Evolutionary conservation across 2,113 vertebrate genomes (phyloP).

Genomic region (Phylloscopus whistleri): DNA sequence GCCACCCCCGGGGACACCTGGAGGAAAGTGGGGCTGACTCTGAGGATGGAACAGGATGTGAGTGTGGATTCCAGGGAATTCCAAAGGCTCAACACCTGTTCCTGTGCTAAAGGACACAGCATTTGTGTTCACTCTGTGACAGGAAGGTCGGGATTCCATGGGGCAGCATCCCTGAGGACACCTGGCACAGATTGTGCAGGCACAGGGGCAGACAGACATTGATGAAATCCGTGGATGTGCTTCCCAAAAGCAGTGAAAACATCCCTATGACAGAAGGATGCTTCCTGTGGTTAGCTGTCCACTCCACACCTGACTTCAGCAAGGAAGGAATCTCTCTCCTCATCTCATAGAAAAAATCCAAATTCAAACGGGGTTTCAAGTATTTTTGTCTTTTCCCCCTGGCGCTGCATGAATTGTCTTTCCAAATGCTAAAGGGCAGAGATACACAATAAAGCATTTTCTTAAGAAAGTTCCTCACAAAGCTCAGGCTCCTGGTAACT

Average conservation of each 20-base stretch:
- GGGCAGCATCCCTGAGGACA: not conserved
- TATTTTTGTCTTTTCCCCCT: not conserved
- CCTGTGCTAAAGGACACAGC: not conserved
- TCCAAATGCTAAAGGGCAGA: not conserved
- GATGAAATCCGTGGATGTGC: not conserved
- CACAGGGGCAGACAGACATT: not conserved
- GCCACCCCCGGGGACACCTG: not conserved
- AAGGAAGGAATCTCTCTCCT: not conserved
- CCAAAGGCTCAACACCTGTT: not conserved
- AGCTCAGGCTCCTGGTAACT: not conserved
- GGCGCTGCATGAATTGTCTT: not conserved
- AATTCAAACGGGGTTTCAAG: not conserved
- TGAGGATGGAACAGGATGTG: not conserved
- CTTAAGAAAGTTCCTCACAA: not conserved
- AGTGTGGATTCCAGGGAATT: not conserved
- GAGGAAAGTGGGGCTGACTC: rapidly evolving
- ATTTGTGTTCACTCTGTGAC: no score
- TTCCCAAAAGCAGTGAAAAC: not conserved
- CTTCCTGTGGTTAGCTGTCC: not conserved
- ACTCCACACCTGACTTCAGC: not conserved
- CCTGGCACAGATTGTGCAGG: not conserved
- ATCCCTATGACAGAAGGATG: no score
- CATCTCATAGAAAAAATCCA: not conserved
- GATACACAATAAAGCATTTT: not conserved
- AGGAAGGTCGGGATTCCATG: not conserved